Base-by-base conservation (phyloP, 1,140 invertebrate genomes). In the Euwallacea fornicatus region DNA sequence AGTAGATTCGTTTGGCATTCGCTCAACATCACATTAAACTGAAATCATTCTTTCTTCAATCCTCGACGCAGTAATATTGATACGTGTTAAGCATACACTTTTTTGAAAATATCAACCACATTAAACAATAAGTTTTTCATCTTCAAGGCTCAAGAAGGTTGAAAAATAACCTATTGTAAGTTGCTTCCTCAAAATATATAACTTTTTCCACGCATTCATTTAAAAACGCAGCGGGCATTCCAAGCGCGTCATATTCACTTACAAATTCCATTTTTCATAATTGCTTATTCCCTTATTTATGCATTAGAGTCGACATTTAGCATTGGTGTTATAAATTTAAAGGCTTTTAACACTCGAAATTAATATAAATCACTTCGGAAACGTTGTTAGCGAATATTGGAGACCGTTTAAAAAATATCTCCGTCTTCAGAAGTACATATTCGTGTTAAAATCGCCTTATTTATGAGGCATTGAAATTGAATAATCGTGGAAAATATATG, bases 281-380 rank as follows among this genome's bases (percentile, higher is more conserved):
- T 64, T 64, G 61, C 61, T 46, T 64, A 64, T 64, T 15, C 61
- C 42, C 61, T 64, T 64, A 64, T 64, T 64, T 64, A 64, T 64
- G 61, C 21, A 64, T 64, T 64, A 64, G 61, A 50, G 43, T 16
- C 61, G 61, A 43, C 33, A 47, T 33, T 64, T 64, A 64, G 61
- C 61, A 46, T 47, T 47, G 8, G 61, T 50, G 61, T 64, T 64
- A 64, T 64, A 64, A 64, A 64, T 64, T 64, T 64, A 16, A 13
- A 64, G 11, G 7, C 61, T 64, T 50, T 64, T 64, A 64, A 50
- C 61, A 64, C 61, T 64, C 44, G 61, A 46, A 64, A 64, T 47
- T 50, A 50, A 50, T 61, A 64, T 64, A 64, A 64, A 64, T 64
- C 61, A 64, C 44, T 46, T 64, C 61, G 21, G 15, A 43, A 61